Percentiles rank a stretch among this genome's conserved stretches.
Evolutionary conservation across 2,113 vertebrate genomes (phyloP).

Genomic region (Osmerus mordax): DNA sequence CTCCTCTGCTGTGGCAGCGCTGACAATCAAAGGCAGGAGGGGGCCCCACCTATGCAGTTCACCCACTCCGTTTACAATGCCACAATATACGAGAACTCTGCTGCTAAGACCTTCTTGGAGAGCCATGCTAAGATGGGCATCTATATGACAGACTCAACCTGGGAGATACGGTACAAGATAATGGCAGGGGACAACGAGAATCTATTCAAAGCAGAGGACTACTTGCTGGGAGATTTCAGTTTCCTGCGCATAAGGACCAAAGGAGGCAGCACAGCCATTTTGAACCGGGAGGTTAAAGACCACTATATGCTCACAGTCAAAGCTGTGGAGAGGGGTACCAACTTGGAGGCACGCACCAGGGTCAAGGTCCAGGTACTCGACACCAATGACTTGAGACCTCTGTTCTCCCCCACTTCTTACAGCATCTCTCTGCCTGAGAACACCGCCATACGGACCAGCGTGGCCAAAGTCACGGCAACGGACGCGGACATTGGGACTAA

Average conservation of each 20-base stretch:
- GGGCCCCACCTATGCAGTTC: slow-evolving; percentile 77
- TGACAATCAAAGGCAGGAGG: slow-evolving; percentile 72
- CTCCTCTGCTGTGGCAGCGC: slow-evolving; percentile 76
- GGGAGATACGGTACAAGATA: slow-evolving; percentile 97
- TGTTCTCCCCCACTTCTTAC: slow-evolving; percentile 96
- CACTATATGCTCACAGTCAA: slow-evolving; percentile 88
- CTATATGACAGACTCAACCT: slow-evolving; percentile 77
- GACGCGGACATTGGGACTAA: slow-evolving; percentile 98
- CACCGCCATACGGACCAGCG: slow-evolving; percentile 86
- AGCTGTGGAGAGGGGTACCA: slow-evolving; percentile 84
- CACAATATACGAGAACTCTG: slow-evolving; percentile 96
- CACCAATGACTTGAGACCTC: slow-evolving; percentile 93
- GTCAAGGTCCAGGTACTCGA: slow-evolving; percentile 91
- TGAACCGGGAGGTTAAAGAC: slow-evolving; percentile 96
- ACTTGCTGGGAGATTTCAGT: slow-evolving; percentile 90
- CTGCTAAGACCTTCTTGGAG: slow-evolving; percentile 93
- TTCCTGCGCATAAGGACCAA: slow-evolving; percentile 98
- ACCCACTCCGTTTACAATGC: slow-evolving; percentile 87
- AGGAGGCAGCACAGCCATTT: slow-evolving; percentile 95
- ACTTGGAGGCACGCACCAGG: slow-evolving; percentile 79
- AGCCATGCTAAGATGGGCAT: slow-evolving; percentile 94
- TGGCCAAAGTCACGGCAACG: slow-evolving; percentile 90
- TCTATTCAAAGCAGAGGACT: slow-evolving; percentile 97
- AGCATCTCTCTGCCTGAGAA: slow-evolving; percentile 92
- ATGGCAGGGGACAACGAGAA: slow-evolving; percentile 95